Evolutionary conservation across 2,797 vertebrate genomes (phyloP).

Genomic region (Kryptopterus vitreolus): DNA sequence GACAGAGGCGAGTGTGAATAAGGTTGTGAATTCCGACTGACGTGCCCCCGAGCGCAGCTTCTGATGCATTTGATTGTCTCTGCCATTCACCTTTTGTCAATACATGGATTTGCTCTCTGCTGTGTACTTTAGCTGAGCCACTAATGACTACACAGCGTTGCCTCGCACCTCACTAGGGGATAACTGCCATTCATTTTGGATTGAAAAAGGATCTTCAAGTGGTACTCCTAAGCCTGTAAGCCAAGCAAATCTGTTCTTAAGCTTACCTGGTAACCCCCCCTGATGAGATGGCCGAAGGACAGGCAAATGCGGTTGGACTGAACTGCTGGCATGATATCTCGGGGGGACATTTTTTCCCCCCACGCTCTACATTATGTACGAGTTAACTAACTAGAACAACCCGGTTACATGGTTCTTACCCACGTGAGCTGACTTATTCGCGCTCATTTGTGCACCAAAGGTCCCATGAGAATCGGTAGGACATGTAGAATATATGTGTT

Average conservation of each 20-base stretch:
- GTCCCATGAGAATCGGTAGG: slow-evolving; percentile 53
- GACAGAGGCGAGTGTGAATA: slow-evolving; percentile 22
- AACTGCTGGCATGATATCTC: slow-evolving; percentile 28
- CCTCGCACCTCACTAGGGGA: slow-evolving; percentile 34
- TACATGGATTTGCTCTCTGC: slow-evolving; percentile 51
- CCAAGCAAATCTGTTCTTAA: slow-evolving; percentile 42
- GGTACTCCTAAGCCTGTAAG: slow-evolving; percentile 36
- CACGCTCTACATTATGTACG: not conserved
- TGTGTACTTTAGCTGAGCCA: slow-evolving; percentile 42
- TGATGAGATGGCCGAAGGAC: slow-evolving; percentile 50
- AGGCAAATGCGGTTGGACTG: slow-evolving; percentile 40
- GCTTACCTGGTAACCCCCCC: slow-evolving; percentile 33
- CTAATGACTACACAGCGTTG: slow-evolving; percentile 55
- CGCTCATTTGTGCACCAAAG: slow-evolving; percentile 54
- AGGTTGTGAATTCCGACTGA: slow-evolving; percentile 29
- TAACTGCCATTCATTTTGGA: slow-evolving; percentile 39
- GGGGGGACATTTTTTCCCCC: not conserved
- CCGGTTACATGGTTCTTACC: slow-evolving; percentile 48
- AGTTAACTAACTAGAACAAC: slow-evolving; percentile 25
- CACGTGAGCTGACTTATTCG: slow-evolving; percentile 60
- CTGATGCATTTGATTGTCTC: slow-evolving; percentile 47
- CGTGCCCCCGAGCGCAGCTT: slow-evolving; percentile 10
- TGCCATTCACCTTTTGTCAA: slow-evolving; percentile 37
- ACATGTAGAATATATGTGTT: slow-evolving; percentile 31
- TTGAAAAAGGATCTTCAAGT: slow-evolving; percentile 33